These are phyloP conservation scores for Macaca mulatta DNA, from an alignment of 2,113 vertebrate genomes.

Conservation along the genomic window DNA sequence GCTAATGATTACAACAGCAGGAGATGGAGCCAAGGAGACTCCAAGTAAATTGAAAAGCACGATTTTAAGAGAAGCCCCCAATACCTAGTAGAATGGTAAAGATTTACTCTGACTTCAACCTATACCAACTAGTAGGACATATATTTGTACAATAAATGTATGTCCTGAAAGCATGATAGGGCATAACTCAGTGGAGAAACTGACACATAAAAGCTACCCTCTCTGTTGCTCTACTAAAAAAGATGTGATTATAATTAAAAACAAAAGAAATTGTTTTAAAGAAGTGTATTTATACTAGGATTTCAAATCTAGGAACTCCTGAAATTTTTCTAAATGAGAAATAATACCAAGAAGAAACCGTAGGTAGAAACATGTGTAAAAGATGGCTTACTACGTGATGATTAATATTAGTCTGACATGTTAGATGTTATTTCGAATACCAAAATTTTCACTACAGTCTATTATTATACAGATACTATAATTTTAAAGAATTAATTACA, in stretches of 20 bases:
- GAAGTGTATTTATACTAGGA: not conserved
- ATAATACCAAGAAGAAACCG: not conserved
- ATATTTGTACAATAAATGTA: not conserved
- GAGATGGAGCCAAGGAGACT: not conserved
- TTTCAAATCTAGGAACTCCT: not conserved
- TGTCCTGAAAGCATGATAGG: not conserved
- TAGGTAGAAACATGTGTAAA: not conserved
- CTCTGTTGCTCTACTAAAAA: not conserved
- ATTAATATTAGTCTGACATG: not conserved
- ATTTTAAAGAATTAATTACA: slow-evolving; percentile 7
- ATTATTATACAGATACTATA: not conserved
- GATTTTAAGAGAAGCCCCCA: not conserved
- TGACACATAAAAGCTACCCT: not conserved
- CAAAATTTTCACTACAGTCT: not conserved
- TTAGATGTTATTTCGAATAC: not conserved
- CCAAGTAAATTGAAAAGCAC: slow-evolving; percentile 32
- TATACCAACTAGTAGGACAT: not conserved
- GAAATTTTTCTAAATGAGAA: not conserved
- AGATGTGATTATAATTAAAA: not conserved
- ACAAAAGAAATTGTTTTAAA: not conserved
- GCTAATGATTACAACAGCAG: slow-evolving; percentile 26
- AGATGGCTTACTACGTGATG: not conserved
- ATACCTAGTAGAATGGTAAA: not conserved
- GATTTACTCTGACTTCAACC: not conserved
- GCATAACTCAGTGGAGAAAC: not conserved